phyloP scores from a whole-genome alignment of 2,113 vertebrate genomes.

The Athene noctua region DNA sequence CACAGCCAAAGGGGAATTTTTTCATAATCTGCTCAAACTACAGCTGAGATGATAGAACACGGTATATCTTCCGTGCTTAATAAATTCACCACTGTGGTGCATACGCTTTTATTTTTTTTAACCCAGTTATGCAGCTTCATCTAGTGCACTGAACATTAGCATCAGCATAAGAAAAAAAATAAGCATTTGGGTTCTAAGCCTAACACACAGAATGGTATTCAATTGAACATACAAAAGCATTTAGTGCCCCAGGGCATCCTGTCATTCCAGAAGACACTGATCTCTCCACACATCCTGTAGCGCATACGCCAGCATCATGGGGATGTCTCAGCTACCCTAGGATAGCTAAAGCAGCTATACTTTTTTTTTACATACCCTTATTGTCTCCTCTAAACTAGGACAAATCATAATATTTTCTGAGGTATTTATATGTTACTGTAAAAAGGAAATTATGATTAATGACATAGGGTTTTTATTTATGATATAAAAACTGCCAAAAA shows the following conservation, averaged over 20 bases:
- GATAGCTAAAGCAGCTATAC: not conserved
- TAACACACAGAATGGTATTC: not conserved
- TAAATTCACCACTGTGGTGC: not conserved
- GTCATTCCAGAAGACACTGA: not conserved
- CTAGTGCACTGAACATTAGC: not conserved
- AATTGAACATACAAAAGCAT: not conserved
- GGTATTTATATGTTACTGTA: not conserved
- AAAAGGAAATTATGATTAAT: not conserved
- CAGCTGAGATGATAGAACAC: not conserved
- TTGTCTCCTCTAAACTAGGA: not conserved
- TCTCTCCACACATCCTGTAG: not conserved
- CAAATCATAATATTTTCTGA: not conserved
- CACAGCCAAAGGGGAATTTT: not conserved
- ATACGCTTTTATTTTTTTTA: not conserved
- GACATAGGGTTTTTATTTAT: not conserved
- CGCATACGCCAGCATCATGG: not conserved
- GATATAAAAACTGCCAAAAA: not conserved
- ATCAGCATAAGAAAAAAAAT: not conserved
- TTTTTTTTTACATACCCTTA: not conserved
- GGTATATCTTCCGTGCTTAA: not conserved
- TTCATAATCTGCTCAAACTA: not conserved
- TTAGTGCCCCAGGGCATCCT: not conserved
- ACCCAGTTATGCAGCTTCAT: not conserved
- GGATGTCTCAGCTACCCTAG: not conserved
- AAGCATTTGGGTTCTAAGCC: not conserved